Conservation (phyloP, 2,113 vertebrate species). For the Heliornis fulica region DNA sequence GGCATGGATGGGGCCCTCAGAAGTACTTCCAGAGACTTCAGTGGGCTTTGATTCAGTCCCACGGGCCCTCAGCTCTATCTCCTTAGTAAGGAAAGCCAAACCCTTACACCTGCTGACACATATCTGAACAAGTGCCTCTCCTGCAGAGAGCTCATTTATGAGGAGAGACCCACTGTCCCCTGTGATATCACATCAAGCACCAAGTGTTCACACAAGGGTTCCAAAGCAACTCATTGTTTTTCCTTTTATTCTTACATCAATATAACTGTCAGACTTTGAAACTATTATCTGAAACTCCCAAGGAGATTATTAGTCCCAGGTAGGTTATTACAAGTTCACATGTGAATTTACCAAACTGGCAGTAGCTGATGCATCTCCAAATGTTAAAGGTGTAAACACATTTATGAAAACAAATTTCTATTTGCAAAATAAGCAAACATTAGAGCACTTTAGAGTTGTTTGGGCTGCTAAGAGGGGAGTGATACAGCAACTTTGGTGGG, state of each 20-base stretch:
- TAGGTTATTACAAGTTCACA: background rate
- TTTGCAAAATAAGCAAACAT: background rate
- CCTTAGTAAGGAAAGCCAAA: background rate
- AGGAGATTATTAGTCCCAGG: background rate
- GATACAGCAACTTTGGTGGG: too few species aligned
- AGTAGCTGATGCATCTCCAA: background rate
- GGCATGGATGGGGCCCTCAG: background rate
- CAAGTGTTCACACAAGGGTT: background rate
- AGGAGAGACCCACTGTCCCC: background rate
- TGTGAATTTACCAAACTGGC: background rate
- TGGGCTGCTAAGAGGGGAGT: too few species aligned
- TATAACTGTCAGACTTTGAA: background rate
- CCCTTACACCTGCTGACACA: background rate
- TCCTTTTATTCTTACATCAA: background rate
- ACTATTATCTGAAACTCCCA: background rate
- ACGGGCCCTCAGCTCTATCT: background rate
- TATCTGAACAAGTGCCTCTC: background rate
- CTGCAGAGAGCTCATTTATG: background rate
- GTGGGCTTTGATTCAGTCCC: background rate
- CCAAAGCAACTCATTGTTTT: background rate
- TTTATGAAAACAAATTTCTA: background rate
- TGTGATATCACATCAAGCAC: background rate
- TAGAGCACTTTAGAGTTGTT: background rate
- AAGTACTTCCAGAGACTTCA: background rate
- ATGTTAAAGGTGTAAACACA: background rate